Percentiles rank a stretch among this genome's conserved stretches.
Conservation (phyloP, 2,888 invertebrate genomes). For the Metopia argyrocephala region DNA sequence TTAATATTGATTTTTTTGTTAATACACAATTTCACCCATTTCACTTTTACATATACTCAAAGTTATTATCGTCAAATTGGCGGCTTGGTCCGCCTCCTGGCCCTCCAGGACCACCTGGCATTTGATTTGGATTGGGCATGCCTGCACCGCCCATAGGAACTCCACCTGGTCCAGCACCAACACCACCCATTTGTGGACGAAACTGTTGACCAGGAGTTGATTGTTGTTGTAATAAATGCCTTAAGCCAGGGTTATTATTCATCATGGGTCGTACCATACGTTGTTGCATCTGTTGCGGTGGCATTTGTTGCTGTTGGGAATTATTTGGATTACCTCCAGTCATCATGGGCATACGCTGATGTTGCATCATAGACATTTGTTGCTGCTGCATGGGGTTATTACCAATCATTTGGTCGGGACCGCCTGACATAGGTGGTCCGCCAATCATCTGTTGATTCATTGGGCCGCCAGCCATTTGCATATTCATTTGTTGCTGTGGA, state of each 20-base stretch:
- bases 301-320: conserved; percentile 74
- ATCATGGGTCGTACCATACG: conserved; percentile 87
- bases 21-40: background rate
- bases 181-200: conserved; percentile 74
- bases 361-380: conserved; percentile 82
- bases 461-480: conserved; percentile 75
- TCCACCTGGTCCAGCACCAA: conserved; percentile 65
- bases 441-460: conserved; percentile 69
- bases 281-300: conserved; percentile 79
- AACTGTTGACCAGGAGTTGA: conserved; percentile 77
- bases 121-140: conserved; percentile 68
- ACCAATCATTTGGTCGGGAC: conserved; percentile 66
- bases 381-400: conserved; percentile 73
- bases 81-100: conserved; percentile 72
- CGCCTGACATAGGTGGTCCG: conserved; percentile 67
- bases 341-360: conserved; percentile 72
- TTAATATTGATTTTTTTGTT: background rate
- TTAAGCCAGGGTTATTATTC: conserved; percentile 88
- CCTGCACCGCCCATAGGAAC: conserved; percentile 67
- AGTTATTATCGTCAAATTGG: conserved; percentile 75
- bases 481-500: conserved; percentile 75
- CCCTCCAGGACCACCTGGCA: conserved; percentile 66
- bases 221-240: conserved; percentile 85
- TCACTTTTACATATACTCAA: conserved; percentile 75
- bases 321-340: conserved; percentile 83